These are phyloP conservation scores for Macrotis lagotis DNA, from an alignment of 2,113 vertebrate genomes.

Conservation along the genomic window DNA sequence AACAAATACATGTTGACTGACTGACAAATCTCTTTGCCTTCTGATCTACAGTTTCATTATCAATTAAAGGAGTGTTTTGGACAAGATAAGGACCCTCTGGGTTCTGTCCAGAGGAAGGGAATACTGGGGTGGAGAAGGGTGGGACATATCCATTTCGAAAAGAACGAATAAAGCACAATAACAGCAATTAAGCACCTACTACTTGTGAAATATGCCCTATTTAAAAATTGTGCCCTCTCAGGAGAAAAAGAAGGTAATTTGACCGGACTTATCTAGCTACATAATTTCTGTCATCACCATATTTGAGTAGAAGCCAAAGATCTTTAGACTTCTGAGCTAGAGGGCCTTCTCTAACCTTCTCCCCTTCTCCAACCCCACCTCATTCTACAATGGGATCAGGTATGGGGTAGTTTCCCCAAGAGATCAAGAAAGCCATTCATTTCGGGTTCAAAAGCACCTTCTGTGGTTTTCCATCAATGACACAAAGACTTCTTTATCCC, in stretches of 20 bases:
- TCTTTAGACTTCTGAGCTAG: not conserved
- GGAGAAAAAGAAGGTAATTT: not conserved
- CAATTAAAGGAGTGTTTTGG: not conserved
- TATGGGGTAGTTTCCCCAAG: not conserved
- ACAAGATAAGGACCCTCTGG: not conserved
- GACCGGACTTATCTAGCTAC: not conserved
- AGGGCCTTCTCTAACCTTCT: not conserved
- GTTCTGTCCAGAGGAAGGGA: not conserved
- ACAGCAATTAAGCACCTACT: not conserved
- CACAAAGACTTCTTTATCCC: not conserved
- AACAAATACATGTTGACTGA: not conserved
- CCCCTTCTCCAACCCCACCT: too few species aligned
- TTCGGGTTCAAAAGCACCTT: not conserved
- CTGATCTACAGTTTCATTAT: not conserved
- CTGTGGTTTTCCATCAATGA: not conserved
- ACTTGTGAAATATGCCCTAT: not conserved
- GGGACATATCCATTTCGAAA: not conserved
- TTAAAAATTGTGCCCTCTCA: not conserved
- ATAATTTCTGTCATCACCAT: not conserved
- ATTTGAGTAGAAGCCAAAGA: not conserved
- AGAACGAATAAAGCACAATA: too few species aligned
- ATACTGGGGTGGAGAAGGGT: not conserved
- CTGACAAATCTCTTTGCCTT: not conserved
- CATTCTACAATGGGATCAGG: not conserved
- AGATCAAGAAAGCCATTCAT: not conserved